Percentiles rank a stretch among this genome's conserved stretches.
These are phyloP conservation scores for Zaprionus taronus DNA, from an alignment of 1,140 invertebrate genomes.

Conservation along the genomic window DNA sequence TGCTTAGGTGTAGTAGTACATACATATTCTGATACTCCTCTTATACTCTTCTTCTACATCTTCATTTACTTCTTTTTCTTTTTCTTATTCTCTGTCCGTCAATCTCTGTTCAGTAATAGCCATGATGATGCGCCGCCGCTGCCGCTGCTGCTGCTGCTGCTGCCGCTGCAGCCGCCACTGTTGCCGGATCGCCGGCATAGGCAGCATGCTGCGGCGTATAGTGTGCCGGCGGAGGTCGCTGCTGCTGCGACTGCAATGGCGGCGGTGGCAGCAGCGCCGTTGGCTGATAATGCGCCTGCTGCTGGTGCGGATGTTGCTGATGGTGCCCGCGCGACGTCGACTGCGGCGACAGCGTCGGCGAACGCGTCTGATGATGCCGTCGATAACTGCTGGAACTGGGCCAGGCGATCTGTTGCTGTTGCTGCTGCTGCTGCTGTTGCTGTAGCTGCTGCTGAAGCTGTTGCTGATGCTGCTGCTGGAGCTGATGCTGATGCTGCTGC, in stretches of 20 bases:
- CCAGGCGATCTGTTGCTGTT: slow-evolving; percentile 35
- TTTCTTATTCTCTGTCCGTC: slow-evolving; percentile 6
- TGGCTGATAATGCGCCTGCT: slow-evolving; percentile 44
- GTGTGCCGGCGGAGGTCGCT: slow-evolving; percentile 18
- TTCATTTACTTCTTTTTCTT: slow-evolving; percentile 9
- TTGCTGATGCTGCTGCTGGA: slow-evolving; percentile 35
- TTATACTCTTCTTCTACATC: neutral
- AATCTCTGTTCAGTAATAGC: slow-evolving; percentile 41
- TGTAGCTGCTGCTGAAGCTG: slow-evolving; percentile 31
- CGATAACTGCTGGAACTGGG: slow-evolving; percentile 45
- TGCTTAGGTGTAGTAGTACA: slow-evolving; percentile 12
- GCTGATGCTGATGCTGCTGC: slow-evolving; percentile 30
- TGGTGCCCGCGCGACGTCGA: slow-evolving; percentile 31
- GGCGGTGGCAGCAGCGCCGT: slow-evolving; percentile 54
- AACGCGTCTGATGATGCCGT: slow-evolving; percentile 37
- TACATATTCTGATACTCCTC: slow-evolving; percentile 4
- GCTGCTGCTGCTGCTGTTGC: slow-evolving; percentile 13
- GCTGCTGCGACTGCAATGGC: slow-evolving; percentile 49
- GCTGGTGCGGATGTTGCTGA: slow-evolving; percentile 3
- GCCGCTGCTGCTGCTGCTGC: slow-evolving; percentile 22
- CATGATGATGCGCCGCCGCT: slow-evolving; percentile 40
- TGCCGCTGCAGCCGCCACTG: slow-evolving; percentile 32
- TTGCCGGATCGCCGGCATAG: slow-evolving; percentile 31
- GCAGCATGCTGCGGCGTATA: slow-evolving; percentile 29
- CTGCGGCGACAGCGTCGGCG: slow-evolving; percentile 16